Conservation (phyloP, 2,797 vertebrate genomes). For the Remorina albescens region DNA sequence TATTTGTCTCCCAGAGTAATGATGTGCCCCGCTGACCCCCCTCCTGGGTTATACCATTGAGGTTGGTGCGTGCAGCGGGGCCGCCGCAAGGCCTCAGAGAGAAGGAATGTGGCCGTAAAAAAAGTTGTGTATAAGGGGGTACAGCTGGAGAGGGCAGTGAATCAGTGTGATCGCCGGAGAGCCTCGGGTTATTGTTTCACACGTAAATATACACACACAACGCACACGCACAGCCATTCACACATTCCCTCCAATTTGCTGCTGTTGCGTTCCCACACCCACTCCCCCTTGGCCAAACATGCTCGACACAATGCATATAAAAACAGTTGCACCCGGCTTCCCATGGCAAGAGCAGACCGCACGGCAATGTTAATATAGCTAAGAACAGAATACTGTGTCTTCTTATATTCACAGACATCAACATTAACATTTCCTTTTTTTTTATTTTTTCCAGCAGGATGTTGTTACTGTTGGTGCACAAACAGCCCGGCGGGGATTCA, state of each 20-base stretch:
- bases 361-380: conserved; percentile 37
- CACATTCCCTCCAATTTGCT: conserved; percentile 66
- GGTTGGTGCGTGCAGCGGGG: conserved; percentile 54
- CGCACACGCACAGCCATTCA: conserved; percentile 39
- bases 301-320: conserved; percentile 63
- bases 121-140: conserved; percentile 56
- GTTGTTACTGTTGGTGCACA: conserved; percentile 39
- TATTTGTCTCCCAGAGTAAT: conserved; percentile 75
- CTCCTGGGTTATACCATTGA: conserved; percentile 70
- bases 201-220: conserved; percentile 59
- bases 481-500: conserved; percentile 8
- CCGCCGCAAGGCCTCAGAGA: conserved; percentile 49
- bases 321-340: conserved; percentile 50
- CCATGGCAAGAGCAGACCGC: conserved; percentile 48
- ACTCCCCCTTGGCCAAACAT: conserved; percentile 45
- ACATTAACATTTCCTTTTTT: conserved; percentile 39
- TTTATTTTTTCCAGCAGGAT: conserved; percentile 13
- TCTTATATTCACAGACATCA: conserved; percentile 50
- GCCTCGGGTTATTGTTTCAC: conserved; percentile 72
- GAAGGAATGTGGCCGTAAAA: conserved; percentile 79
- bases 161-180: conserved; percentile 75
- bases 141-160: conserved; percentile 74
- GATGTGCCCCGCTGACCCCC: conserved; percentile 63
- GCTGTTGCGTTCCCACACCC: conserved; percentile 76
- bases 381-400: conserved; percentile 27